Evolutionary conservation across 92 coral and sea anemone species (phyloP).

Genomic region (Phenganax stokvisi): DNA sequence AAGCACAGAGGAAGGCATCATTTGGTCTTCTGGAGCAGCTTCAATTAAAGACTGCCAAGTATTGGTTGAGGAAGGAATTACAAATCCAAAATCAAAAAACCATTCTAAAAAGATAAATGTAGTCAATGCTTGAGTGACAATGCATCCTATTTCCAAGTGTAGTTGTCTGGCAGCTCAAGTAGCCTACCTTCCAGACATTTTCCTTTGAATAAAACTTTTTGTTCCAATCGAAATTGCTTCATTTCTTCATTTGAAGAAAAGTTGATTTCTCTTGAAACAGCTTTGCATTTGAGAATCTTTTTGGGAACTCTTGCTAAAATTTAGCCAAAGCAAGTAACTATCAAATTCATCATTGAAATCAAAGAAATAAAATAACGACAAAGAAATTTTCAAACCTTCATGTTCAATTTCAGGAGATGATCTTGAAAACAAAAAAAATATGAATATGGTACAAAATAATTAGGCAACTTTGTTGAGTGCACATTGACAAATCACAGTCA

Average conservation of each 20-base stretch:
- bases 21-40: slow-evolving; percentile 99
- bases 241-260: slow-evolving; percentile 96
- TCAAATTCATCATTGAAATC: not conserved
- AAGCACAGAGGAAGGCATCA: slow-evolving; percentile 98
- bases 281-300: slow-evolving; percentile 94
- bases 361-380: not conserved
- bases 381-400: slow-evolving; percentile 60
- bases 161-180: not conserved
- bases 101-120: slow-evolving; percentile 55
- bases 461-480: too few relatives aligned
- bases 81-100: slow-evolving; percentile 99
- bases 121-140: not conserved
- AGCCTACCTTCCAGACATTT: slow-evolving; percentile 91
- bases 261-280: slow-evolving; percentile 93
- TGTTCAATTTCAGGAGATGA: slow-evolving; percentile 86
- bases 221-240: slow-evolving; percentile 97
- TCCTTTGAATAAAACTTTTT: slow-evolving; percentile 93
- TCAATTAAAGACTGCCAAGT: slow-evolving; percentile 99
- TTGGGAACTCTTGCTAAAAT: slow-evolving; percentile 88
- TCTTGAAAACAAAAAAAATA: slow-evolving; percentile 40
- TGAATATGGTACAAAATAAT: not conserved
- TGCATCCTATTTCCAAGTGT: not conserved
- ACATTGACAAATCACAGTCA: not conserved
- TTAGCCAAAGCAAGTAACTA: not conserved
- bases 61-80: slow-evolving; percentile 95